These are phyloP conservation scores for Microtus richardsoni DNA, from an alignment of 2,113 vertebrate species.

Conservation along the genomic window DNA sequence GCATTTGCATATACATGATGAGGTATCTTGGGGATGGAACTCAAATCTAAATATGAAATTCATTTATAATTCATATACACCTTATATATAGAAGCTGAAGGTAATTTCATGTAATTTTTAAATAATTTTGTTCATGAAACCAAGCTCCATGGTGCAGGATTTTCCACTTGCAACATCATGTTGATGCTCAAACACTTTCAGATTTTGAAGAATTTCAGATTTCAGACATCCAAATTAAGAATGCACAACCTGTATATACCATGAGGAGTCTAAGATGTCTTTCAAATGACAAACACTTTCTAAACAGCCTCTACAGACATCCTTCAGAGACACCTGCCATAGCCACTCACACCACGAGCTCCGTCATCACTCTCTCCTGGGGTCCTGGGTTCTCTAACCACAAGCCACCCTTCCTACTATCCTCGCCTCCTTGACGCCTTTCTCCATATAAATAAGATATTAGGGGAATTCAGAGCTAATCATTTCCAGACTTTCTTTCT, in stretches of 20 bases:
- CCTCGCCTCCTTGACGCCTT: neutral
- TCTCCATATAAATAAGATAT: fast-evolving
- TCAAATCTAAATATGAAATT: neutral
- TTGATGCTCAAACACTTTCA: neutral
- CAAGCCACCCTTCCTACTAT: fast-evolving
- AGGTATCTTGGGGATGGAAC: neutral
- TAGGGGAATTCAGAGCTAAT: neutral
- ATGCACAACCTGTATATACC: neutral
- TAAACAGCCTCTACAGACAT: fast-evolving
- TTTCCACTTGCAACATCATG: neutral
- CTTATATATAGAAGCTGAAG: neutral
- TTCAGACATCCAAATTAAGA: too few relatives aligned
- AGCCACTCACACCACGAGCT: neutral
- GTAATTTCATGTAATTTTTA: neutral
- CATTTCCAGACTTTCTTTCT: constrained; percentile 82
- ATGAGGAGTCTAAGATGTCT: neutral
- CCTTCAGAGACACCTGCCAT: neutral
- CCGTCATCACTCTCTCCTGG: neutral
- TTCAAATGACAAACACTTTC: neutral
- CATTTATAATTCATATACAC: neutral
- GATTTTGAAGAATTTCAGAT: neutral
- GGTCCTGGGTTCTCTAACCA: neutral
- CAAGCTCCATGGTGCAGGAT: neutral
- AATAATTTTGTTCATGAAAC: neutral
- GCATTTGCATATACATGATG: neutral